These are phyloP conservation scores for Motacilla alba DNA, from an alignment of 2,113 vertebrate species.

Conservation along the genomic window DNA sequence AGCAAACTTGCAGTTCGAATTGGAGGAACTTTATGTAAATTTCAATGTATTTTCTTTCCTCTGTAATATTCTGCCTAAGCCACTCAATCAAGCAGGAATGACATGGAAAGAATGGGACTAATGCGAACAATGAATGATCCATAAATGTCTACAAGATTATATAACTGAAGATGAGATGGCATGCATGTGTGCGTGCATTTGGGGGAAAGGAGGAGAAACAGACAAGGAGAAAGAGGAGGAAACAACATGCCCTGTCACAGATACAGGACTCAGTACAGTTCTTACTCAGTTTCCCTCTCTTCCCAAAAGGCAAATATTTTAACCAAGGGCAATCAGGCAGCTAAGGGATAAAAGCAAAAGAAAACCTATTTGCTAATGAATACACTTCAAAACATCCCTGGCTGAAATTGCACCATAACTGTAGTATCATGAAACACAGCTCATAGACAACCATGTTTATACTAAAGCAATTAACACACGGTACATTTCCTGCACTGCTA, in stretches of 20 bases:
- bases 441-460: slow-evolving; percentile 29
- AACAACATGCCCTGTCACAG: neutral
- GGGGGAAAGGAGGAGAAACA: neutral
- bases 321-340: neutral
- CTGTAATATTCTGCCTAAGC: neutral
- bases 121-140: slow-evolving; percentile 18
- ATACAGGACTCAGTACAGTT: neutral
- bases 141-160: slow-evolving; percentile 24
- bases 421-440: neutral
- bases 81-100: neutral
- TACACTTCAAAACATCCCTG: neutral
- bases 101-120: slow-evolving; percentile 11
- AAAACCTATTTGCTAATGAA: neutral
- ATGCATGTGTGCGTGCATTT: neutral
- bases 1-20: neutral
- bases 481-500: slow-evolving; percentile 9
- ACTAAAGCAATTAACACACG: slow-evolving; percentile 23
- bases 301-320: neutral
- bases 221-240: neutral
- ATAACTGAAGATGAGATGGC: neutral
- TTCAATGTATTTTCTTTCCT: neutral
- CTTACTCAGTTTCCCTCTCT: neutral
- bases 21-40: neutral
- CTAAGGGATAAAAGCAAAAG: neutral
- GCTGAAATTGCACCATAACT: neutral